phyloP scores from a whole-genome alignment of 1,140 invertebrate species.

The Microplitis mediator region DNA sequence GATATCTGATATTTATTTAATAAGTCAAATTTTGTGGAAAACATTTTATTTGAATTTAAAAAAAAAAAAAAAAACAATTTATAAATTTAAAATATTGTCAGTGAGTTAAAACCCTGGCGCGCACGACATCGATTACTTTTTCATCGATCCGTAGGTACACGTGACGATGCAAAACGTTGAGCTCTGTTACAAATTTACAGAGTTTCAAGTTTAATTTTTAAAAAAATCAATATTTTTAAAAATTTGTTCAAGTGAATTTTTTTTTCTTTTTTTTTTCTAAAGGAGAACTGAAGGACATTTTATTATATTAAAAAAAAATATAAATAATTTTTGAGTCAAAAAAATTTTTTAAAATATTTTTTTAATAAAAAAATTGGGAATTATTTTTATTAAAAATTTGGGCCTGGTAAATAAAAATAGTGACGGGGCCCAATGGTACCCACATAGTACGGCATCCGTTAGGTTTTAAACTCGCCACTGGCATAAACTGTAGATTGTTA shows the following conservation, averaged over 20 bases:
- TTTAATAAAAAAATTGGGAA: background rate
- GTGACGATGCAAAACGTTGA: slow-evolving; percentile 8
- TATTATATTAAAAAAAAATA: background rate
- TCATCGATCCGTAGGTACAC: slow-evolving; percentile 14
- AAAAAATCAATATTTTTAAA: background rate
- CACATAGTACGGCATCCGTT: slow-evolving; percentile 12
- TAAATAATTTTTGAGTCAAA: background rate
- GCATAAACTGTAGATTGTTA: slow-evolving; percentile 2
- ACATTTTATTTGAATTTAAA: background rate
- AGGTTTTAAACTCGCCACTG: slow-evolving; percentile 23
- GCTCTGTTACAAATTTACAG: background rate
- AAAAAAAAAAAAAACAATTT: background rate
- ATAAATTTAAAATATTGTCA: slow-evolving; percentile 1
- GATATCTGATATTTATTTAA: too few relatives aligned
- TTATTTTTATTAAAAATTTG: background rate
- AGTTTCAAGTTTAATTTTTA: background rate
- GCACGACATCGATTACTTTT: slow-evolving; percentile 14
- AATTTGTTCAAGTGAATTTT: too few relatives aligned
- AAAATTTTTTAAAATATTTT: background rate
- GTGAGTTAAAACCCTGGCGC: slow-evolving; percentile 1
- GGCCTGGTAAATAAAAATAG: background rate
- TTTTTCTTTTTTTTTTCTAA: too few relatives aligned
- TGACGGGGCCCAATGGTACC: slow-evolving; percentile 8
- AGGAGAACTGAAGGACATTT: too few relatives aligned
- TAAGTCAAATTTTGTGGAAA: background rate